Percentiles rank a stretch among this genome's conserved stretches.
These are phyloP conservation scores for Harpagoxenus sublaevis DNA, from an alignment of 2,888 invertebrate species.

Conservation along the genomic window DNA sequence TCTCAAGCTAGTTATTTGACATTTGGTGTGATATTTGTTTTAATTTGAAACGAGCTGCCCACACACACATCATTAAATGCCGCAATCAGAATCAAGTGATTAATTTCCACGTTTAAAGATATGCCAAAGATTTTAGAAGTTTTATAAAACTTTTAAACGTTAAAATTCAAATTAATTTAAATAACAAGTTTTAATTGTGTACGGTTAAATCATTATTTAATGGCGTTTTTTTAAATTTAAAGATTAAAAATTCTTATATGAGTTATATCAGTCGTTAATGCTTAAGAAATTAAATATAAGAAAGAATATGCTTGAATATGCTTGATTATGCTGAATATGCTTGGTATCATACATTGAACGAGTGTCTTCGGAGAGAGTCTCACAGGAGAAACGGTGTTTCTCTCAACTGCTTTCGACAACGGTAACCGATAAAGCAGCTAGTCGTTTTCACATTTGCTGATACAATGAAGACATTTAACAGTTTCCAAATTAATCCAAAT, in stretches of 20 bases:
- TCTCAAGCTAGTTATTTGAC: slow-evolving; percentile 38
- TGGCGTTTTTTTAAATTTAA: background rate
- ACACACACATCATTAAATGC: background rate
- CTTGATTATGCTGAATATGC: background rate
- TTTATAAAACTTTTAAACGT: background rate
- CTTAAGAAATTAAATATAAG: background rate
- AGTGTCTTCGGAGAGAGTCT: background rate
- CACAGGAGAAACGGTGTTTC: slow-evolving; percentile 19
- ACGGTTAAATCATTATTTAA: background rate
- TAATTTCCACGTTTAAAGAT: background rate
- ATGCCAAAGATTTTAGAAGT: background rate
- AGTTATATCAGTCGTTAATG: background rate
- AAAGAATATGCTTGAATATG: background rate
- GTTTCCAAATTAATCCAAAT: background rate
- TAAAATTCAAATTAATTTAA: background rate
- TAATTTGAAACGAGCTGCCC: background rate
- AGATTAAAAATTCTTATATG: background rate
- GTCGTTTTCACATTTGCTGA: slow-evolving; percentile 23
- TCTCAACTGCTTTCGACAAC: slow-evolving; percentile 18
- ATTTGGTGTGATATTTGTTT: slow-evolving; percentile 43
- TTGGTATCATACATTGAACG: background rate
- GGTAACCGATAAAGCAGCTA: slow-evolving; percentile 34
- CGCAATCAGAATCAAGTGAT: background rate
- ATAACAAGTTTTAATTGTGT: background rate
- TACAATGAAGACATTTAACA: slow-evolving; percentile 12